Base-by-base conservation (phyloP, 2,888 invertebrate species). In the Trichopria drosophilae region DNA sequence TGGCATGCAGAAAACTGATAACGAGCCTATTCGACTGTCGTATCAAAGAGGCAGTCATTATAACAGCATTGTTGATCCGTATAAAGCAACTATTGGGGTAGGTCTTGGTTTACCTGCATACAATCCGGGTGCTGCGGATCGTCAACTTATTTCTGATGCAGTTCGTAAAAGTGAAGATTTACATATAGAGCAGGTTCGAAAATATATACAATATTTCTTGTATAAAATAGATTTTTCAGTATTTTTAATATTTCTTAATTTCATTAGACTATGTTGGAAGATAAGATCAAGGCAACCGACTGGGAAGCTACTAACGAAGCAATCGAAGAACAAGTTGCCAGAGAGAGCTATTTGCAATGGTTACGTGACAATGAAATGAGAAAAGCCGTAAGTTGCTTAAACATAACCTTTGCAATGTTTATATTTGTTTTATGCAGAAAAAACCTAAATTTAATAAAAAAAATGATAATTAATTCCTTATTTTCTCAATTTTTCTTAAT, bases 301-400 rank as follows among this genome's bases (percentile, higher is more conserved):
- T 92, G 90, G 90, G 92, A 93, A 73, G 88, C 92, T 6, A 93
- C 93, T 1, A 90, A 90, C 70, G 90, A 92, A 72, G 88, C 88
- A n/a, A 86, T 93, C 47, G 89, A 90, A 68, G 90, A 92, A 70
- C 90, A 91, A 77, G 88, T 90, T 7, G 90, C 91, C 4, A 79
- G 90, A 12, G 90, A 92, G 75, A 90, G 89, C 29, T 91, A 90
- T 75, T 80, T 90, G 37, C 88, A 90, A 70, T 91, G 86, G 86
- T 77, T 88, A 37, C 79, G 82, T 52, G 85, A 85, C 45, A 84
- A 82, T 66, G 82, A 84, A 71, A 79, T 82, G 65, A 77, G 82
- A 55, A 75, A 78, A 65, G 76, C 75, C 39, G 78, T 77, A 68
- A 69, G 69, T 66, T 19, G n/a, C 3, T 26, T 22, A 20, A 42